Percentiles rank a stretch among this genome's conserved stretches.
Conservation (phyloP, 35 echinoderm and acorn worm genomes). For the Lytechinus variegatus region DNA sequence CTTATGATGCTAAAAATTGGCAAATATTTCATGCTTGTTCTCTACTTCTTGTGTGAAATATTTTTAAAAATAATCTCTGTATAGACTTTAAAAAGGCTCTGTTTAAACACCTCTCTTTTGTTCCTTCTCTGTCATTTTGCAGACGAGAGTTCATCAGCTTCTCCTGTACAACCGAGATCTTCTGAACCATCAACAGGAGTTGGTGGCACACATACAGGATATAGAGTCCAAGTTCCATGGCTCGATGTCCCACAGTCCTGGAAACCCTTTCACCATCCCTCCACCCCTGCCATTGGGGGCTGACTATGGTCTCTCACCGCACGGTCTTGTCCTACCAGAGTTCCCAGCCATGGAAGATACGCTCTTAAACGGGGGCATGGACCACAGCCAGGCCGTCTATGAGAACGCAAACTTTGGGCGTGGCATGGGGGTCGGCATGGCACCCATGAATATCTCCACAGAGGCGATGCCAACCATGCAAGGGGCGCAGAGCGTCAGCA, state of each 20-base stretch:
- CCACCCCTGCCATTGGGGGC: constrained; percentile 45
- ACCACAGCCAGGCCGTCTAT: constrained; percentile 30
- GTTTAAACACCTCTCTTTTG: background rate
- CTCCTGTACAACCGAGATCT: constrained; percentile 94
- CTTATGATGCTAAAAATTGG: no score
- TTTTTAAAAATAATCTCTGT: no score
- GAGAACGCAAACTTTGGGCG: background rate
- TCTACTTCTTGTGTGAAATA: no score
- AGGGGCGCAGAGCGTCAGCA: constrained; percentile 64
- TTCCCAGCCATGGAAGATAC: constrained; percentile 73
- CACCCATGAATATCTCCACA: constrained; percentile 51
- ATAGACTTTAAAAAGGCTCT: no score
- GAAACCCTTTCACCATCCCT: constrained; percentile 77
- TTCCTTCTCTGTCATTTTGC: background rate
- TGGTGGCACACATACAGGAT: constrained; percentile 80
- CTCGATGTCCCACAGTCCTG: constrained; percentile 62
- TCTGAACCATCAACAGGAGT: constrained; percentile 83
- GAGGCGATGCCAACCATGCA: constrained; percentile 16
- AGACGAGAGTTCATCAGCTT: constrained; percentile 96
- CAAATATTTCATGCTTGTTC: no score
- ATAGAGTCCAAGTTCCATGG: constrained; percentile 81
- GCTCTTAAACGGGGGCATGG: constrained; percentile 57
- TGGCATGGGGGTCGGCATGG: constrained; percentile 36
- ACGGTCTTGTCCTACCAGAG: constrained; percentile 78
- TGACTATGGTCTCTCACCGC: constrained; percentile 41